Evolutionary conservation across 1,140 invertebrate species (phyloP), one percentile per base, ranked within the genome.

Genomic region (Bombus confusus): DNA sequence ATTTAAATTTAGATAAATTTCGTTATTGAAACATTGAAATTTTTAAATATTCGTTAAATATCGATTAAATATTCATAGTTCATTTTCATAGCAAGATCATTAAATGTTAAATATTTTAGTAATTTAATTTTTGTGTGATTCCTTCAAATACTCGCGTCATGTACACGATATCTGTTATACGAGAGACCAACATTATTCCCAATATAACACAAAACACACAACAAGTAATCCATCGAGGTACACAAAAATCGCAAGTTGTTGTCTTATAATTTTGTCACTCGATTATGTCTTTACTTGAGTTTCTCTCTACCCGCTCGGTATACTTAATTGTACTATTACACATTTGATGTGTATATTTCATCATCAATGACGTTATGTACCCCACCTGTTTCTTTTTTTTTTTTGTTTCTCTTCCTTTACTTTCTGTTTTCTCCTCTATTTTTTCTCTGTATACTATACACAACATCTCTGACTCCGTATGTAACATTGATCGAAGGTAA

Each of bases 251-350:
- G 85, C 84, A 88, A 91, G 74, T 93, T 92, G 85, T 92, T 91
- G 86, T 90, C 81, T 93, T 93, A 82, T 94, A 86, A 91, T 93
- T 90, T 91, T 91, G 13, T 93, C 83, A 93, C 84, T 94, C 85
- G 79, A 91, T 93, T 91, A 83, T 92, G 82, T 91, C 90, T 86
- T 88, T 92, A 88, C 83, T 90, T 94, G 91, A 93, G 91, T 94
- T 94, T 94, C 95, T 95, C 95, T 95, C 95, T 95, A 95, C 95
- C 95, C 95, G 94, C 94, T 94, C 92, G 91, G 92, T 95, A 91
- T 92, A 80, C 87, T 89, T 91, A 72, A 86, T 91, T 86, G 90
- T 88, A 80, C 83, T 91, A 81, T 88, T 90, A 87, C 82, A 91
- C 87, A 77, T 88, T 90, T 62, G 37, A 86, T 88, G 92, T 91